Percentiles rank a stretch among this genome's conserved stretches.
These are phyloP conservation scores for Lutjanus argentimaculatus DNA, from an alignment of 2,797 vertebrate genomes.

Conservation along the genomic window DNA sequence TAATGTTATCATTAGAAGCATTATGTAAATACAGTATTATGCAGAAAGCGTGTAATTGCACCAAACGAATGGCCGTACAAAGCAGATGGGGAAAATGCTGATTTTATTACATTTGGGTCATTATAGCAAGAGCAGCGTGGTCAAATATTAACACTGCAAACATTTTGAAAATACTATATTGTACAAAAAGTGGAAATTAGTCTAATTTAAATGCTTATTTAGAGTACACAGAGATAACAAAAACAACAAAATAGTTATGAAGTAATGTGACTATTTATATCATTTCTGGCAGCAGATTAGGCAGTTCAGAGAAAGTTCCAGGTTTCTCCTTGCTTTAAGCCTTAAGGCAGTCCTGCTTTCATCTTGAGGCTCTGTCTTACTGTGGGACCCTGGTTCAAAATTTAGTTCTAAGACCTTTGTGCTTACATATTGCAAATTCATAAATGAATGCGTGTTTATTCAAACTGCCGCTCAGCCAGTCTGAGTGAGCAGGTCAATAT, in stretches of 20 bases:
- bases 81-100: slow-evolving; percentile 42
- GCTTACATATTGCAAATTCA: neutral
- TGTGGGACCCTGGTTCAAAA: too few species aligned
- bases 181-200: slow-evolving; percentile 36
- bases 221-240: slow-evolving; percentile 25
- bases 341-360: neutral
- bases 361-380: neutral
- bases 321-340: neutral
- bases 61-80: slow-evolving; percentile 57
- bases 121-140: slow-evolving; percentile 46
- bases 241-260: slow-evolving; percentile 11
- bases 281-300: neutral
- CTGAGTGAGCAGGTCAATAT: neutral
- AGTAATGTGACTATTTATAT: neutral
- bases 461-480: neutral
- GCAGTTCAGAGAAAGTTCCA: neutral
- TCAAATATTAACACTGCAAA: slow-evolving; percentile 47
- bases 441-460: neutral
- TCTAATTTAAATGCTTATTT: slow-evolving; percentile 23
- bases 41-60: slow-evolving; percentile 77
- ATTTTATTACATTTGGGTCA: slow-evolving; percentile 64
- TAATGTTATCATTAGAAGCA: slow-evolving; percentile 71
- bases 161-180: slow-evolving; percentile 40
- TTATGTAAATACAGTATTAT: slow-evolving; percentile 79
- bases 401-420: neutral